Conservation (phyloP, 2,797 vertebrate species). For the Holocentrus rufus region DNA sequence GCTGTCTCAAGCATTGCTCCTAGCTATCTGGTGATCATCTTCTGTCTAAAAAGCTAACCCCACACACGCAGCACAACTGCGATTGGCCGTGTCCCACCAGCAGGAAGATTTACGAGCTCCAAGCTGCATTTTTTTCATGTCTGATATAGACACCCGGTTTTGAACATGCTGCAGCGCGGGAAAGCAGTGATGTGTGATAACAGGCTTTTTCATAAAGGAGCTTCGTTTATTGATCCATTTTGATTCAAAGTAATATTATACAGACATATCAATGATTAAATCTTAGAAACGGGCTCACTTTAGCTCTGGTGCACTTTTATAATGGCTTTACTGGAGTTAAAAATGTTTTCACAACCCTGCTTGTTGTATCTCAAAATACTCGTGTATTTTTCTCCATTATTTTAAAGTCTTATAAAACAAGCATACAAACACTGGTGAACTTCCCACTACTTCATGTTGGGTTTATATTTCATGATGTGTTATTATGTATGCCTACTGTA, state of each 20-base stretch:
- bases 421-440: too few relatives aligned
- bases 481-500: too few relatives aligned
- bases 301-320: too few relatives aligned
- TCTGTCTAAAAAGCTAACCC: slow-evolving; percentile 3
- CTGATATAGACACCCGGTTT: neutral
- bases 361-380: too few relatives aligned
- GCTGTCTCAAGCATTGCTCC: slow-evolving; percentile 5
- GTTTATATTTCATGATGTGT: too few relatives aligned
- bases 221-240: neutral
- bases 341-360: too few relatives aligned
- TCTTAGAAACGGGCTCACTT: neutral
- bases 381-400: too few relatives aligned
- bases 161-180: slow-evolving; percentile 7
- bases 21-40: slow-evolving; percentile 3
- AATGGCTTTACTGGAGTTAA: too few relatives aligned
- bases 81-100: neutral
- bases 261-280: neutral
- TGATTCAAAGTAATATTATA: neutral
- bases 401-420: too few relatives aligned
- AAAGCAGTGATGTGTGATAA: neutral
- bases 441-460: too few relatives aligned
- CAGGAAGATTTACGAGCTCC: neutral
- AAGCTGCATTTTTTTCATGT: neutral
- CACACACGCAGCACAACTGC: slow-evolving; percentile 3
- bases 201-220: neutral